These are phyloP conservation scores for Dynastes hyllus DNA, from an alignment of 2,888 invertebrate genomes.

Conservation along the genomic window DNA sequence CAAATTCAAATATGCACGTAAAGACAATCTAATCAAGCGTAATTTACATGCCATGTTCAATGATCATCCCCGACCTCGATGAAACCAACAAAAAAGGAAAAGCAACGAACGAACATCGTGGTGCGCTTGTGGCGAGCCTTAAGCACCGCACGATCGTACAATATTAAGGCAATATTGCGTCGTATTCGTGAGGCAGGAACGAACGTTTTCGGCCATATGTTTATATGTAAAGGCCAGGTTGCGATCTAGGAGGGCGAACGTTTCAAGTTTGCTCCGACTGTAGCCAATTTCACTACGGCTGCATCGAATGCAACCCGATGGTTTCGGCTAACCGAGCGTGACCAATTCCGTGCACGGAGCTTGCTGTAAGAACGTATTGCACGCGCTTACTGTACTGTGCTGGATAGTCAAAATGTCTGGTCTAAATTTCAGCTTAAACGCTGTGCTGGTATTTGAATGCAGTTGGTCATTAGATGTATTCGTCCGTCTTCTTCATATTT, in stretches of 20 bases:
- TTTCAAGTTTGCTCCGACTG: neutral
- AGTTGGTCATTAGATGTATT: too few relatives aligned
- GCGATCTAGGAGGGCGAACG: neutral
- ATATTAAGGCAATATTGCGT: conserved; percentile 24
- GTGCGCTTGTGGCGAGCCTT: neutral
- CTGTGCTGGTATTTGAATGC: too few relatives aligned
- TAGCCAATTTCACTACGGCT: conserved; percentile 15
- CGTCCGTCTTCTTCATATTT: too few relatives aligned
- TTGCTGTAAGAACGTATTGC: conserved; percentile 5
- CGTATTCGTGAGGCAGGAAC: neutral
- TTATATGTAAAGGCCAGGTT: neutral
- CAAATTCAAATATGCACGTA: too few relatives aligned
- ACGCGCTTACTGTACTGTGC: neutral
- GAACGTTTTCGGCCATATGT: neutral
- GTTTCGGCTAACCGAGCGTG: conserved; percentile 2
- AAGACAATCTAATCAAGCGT: too few relatives aligned
- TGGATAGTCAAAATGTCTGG: neutral
- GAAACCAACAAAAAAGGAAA: neutral
- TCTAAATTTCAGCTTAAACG: too few relatives aligned
- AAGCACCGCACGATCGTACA: conserved; percentile 16
- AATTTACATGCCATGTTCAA: too few relatives aligned
- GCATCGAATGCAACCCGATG: conserved; percentile 1
- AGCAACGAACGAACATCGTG: neutral
- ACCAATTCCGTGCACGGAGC: conserved; percentile 1
- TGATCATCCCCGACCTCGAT: neutral